Evolutionary conservation across 2,888 invertebrate genomes (phyloP), one percentile per base, ranked within the genome.

Genomic region (Ptilodon capucinus): DNA sequence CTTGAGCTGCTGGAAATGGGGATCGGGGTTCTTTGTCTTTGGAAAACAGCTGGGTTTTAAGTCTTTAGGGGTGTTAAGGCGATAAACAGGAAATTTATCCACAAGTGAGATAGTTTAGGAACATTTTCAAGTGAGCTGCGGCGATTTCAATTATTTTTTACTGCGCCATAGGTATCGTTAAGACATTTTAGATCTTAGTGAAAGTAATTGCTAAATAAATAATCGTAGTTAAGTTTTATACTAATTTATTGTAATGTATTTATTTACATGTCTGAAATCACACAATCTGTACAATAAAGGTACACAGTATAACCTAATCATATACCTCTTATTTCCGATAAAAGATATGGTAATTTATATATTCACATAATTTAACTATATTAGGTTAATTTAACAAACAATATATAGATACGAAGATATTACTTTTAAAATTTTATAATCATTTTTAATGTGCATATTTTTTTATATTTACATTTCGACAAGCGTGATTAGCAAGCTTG

Each of bases 401-500:
- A 75, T 65, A 54, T 71, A 70, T 53, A 72, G 67, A 69, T 76
- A 76, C 71, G 73, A 78, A 78, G 74, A 76, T 78, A 61, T 72
- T 65, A 64, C 44, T 44, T 48, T 64, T 49, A 71, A 72, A 74
- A 68, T 67, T 68, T 69, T 59, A 42, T 61, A 59, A 57, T 58
- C 64, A 72, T 64, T 69, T 63, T 76, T 78, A 76, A 74, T 71
- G 90, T 88, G 90, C 90, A 86, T 68, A 64, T 68, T 58, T 60
- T 62, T 81, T 60, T 71, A 71, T 86, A 89, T 89, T 79, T 90
- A 86, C 86, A 86, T 60, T 72, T 78, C 64, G 73, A 76, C 80
- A 87, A 86, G 90, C 90, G 89, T 88, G 90, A 79, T 68, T 79
- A 77, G 78, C 80, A 87, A 88, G 89, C 90, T 79, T 81, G 78